phyloP scores from a whole-genome alignment of 2,113 vertebrate species.

The Indicator indicator region DNA sequence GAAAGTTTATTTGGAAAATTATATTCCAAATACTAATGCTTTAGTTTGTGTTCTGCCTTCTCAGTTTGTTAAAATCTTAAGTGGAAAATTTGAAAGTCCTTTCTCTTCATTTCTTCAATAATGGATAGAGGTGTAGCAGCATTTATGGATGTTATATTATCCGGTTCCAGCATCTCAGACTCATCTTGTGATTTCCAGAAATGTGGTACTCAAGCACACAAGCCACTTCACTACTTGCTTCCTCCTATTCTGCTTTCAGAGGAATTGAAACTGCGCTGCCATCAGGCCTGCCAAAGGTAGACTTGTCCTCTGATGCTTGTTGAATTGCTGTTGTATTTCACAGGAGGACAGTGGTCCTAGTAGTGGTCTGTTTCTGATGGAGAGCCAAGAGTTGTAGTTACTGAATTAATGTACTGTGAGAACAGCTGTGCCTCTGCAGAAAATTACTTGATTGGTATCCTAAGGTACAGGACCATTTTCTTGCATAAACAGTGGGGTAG shows the following conservation, averaged over 20 bases:
- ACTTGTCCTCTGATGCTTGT: not conserved
- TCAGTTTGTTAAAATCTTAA: not conserved
- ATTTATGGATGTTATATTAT: not conserved
- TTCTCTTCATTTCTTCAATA: not conserved
- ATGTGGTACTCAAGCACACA: accelerated
- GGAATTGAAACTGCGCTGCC: not conserved
- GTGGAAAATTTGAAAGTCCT: not conserved
- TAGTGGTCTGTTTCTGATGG: not conserved
- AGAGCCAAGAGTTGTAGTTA: not conserved
- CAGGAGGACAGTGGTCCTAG: not conserved
- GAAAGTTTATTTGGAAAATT: not conserved
- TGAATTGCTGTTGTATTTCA: not conserved
- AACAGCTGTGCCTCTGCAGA: not conserved
- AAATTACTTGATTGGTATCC: not conserved
- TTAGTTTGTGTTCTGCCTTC: not conserved
- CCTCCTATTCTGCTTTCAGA: not conserved
- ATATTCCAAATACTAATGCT: not conserved
- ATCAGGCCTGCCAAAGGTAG: not conserved
- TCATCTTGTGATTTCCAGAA: not conserved
- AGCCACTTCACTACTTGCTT: not conserved
- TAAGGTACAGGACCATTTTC: not conserved
- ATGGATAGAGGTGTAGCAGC: no score
- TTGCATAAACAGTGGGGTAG: not conserved
- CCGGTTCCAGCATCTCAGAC: not conserved
- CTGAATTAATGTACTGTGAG: not conserved